A percentile compares a stretch with the other conserved stretches of the same genome.
Conservation (phyloP, 2,113 vertebrate genomes). For the Atrichornis clamosus region DNA sequence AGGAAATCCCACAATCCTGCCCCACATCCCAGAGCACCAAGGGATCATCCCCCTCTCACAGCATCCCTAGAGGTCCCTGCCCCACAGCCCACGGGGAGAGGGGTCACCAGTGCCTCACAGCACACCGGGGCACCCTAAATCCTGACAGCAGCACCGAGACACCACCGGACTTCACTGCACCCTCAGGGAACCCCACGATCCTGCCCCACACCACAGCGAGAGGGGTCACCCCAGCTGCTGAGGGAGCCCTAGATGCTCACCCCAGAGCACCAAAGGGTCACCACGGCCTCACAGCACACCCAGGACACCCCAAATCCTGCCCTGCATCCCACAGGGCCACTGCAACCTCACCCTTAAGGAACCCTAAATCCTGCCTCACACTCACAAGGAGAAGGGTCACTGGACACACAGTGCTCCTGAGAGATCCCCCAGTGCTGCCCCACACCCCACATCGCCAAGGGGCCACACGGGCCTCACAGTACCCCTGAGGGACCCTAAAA, state of each 20-base stretch:
- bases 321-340: background rate
- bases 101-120: background rate
- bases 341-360: background rate
- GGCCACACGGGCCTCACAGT: background rate
- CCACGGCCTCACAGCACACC: background rate
- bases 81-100: background rate
- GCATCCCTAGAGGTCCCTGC: background rate
- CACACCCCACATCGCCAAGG: no score
- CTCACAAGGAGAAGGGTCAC: background rate
- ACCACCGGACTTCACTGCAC: background rate
- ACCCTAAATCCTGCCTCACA: background rate
- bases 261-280: background rate
- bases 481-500: background rate
- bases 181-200: background rate
- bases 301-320: background rate
- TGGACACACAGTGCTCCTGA: background rate
- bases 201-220: background rate
- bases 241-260: background rate
- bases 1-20: background rate
- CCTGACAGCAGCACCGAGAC: background rate
- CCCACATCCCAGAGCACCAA: background rate
- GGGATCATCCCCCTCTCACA: background rate
- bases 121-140: background rate
- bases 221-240: background rate
- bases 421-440: background rate